Evolutionary conservation across 2,888 invertebrate species (phyloP), one percentile per base, ranked within the genome.

Genomic region (Acrobasis suavella): DNA sequence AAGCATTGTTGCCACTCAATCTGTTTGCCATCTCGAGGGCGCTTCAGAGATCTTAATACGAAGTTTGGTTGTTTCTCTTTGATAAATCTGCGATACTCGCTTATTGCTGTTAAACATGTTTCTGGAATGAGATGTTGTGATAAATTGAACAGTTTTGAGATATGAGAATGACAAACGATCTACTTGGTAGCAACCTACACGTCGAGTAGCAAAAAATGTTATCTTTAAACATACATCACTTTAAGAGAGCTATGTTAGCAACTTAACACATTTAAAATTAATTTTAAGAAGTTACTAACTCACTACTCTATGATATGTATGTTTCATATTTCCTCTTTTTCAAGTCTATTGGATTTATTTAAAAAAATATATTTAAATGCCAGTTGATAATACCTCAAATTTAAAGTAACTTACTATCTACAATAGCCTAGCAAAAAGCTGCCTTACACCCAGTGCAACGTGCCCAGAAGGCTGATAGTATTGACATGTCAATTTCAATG

Each of bases 1-100:
- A 39, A 39, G 16, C 14, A 60, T 52, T 60, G 60, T 51, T 60
- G 15, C 42, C 46, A 46, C 61, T 61, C 61, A 61, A 54, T 61
- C 54, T 38, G 9, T 17, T 9, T 50, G 16, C 51, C 51, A 15
- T 51, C 32, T 54, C 37, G 39, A 39, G 15, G 55, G 17, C 12
- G 9, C 54, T 60, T 14, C 22, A 16, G 39, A 39, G 52, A 51
- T 54, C 52, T 54, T 61, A 46, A 32, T 46, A 54, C 22, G 14
- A 9, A 12, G 52, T 54, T 17, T 22, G 22, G 51, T 46, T 22
- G 8, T 15, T 49, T 54, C 12, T 37, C n/a, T 32, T 54, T 61
- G 54, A 61, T 54, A 32, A 61, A 54, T 54, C 49, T 42, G 22
- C 32, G 42, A 32, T 10, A 6, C 38, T 50, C 14, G 10, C 50